Evolutionary conservation across 2,888 invertebrate species (phyloP).

Genomic region (Diaperis boleti): DNA sequence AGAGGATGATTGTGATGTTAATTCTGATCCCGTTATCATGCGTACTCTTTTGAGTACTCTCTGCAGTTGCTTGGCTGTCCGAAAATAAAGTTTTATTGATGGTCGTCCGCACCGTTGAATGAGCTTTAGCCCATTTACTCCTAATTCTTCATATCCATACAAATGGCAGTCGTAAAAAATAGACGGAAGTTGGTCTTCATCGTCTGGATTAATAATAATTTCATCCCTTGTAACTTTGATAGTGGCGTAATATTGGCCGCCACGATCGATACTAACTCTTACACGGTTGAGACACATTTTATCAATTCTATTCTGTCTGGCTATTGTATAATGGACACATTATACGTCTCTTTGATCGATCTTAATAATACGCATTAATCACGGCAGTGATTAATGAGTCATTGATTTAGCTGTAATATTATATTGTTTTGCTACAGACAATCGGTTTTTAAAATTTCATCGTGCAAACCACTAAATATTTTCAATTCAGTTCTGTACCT

Average conservation of each 20-base stretch:
- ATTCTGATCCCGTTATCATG: neutral
- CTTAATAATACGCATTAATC: too few relatives aligned
- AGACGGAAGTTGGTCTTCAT: neutral
- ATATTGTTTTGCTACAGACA: too few relatives aligned
- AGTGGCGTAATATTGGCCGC: too few relatives aligned
- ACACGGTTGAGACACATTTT: neutral
- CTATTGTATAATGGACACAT: too few relatives aligned
- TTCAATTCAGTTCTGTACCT: too few relatives aligned
- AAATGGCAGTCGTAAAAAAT: neutral
- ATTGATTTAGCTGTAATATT: too few relatives aligned
- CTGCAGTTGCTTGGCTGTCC: neutral
- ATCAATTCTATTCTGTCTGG: too few relatives aligned
- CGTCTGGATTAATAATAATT: neutral
- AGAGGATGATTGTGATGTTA: neutral
- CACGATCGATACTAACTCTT: too few relatives aligned
- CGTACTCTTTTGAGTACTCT: neutral
- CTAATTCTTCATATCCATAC: neutral
- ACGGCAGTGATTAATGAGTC: too few relatives aligned
- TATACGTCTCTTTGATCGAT: too few relatives aligned
- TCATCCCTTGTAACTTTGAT: neutral
- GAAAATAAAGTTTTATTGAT: neutral
- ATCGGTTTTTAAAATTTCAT: too few relatives aligned
- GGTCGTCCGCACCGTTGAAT: neutral
- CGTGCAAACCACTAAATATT: too few relatives aligned
- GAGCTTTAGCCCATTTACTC: neutral